These are phyloP conservation scores for Gymnoscopelus braueri DNA, from an alignment of 2,797 vertebrate species.

Conservation along the genomic window DNA sequence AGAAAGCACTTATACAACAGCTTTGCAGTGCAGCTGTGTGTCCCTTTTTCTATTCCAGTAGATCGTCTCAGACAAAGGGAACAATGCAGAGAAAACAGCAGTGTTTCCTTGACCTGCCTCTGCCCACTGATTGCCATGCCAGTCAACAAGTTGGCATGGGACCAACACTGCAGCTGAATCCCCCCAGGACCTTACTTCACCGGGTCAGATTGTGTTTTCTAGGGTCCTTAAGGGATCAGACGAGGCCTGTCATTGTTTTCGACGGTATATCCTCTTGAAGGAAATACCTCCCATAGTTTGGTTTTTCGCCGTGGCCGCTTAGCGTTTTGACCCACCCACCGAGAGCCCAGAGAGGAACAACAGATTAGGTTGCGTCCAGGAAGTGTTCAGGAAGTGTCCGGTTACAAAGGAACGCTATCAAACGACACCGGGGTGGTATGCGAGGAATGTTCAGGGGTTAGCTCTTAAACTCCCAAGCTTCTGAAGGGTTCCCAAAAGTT, in stretches of 20 bases:
- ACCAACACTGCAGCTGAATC: constrained; percentile 40
- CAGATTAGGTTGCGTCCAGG: constrained; percentile 23
- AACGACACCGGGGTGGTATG: constrained; percentile 31
- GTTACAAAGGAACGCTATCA: not conserved
- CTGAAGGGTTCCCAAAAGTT: constrained; percentile 19
- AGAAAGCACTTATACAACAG: not conserved
- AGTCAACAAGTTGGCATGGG: constrained; percentile 49
- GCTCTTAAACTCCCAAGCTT: constrained; percentile 7
- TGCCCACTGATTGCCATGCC: constrained; percentile 45
- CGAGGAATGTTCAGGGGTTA: constrained; percentile 11
- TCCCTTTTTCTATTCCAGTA: constrained; percentile 4
- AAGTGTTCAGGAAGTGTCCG: constrained; percentile 20
- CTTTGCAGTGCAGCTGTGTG: constrained; percentile 11
- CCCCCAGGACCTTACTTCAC: constrained; percentile 47
- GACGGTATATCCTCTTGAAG: constrained; percentile 48
- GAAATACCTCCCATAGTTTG: constrained; percentile 66
- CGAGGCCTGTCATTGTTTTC: constrained; percentile 61
- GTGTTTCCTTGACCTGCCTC: constrained; percentile 52
- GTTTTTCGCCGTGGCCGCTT: constrained; percentile 9
- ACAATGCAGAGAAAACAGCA: constrained; percentile 37
- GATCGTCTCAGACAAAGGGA: constrained; percentile 6
- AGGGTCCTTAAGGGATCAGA: constrained; percentile 28
- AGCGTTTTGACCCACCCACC: constrained; percentile 19
- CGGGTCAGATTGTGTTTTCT: constrained; percentile 17
- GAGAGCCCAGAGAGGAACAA: constrained; percentile 43